Percentiles rank a stretch among this genome's conserved stretches.
Evolutionary conservation across 1,140 invertebrate genomes (phyloP).

Genomic region (Pomacea maculata): DNA sequence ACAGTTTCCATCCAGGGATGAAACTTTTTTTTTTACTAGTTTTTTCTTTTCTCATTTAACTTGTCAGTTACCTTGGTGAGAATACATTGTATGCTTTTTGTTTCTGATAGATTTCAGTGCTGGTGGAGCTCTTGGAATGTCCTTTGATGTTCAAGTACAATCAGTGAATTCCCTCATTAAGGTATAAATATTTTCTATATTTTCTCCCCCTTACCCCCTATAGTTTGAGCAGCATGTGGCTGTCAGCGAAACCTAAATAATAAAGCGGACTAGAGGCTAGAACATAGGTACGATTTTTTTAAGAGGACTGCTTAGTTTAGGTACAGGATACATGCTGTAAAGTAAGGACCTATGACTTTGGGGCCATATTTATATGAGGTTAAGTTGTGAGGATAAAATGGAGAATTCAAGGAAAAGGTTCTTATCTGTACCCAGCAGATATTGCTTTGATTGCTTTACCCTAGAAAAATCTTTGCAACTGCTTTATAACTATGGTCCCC

Average conservation of each 20-base stretch:
- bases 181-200: not conserved
- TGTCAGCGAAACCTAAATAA: not conserved
- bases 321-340: too few relatives aligned
- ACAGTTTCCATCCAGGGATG: too few relatives aligned
- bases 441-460: not conserved
- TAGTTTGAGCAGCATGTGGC: not conserved
- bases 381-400: too few relatives aligned
- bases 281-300: not conserved
- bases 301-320: too few relatives aligned
- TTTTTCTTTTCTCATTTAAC: too few relatives aligned
- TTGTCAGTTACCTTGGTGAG: not conserved
- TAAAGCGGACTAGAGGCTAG: not conserved
- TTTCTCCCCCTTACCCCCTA: not conserved
- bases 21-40: too few relatives aligned
- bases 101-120: constrained; percentile 12
- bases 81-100: not conserved
- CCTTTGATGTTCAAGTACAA: constrained; percentile 1
- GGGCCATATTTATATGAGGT: too few relatives aligned
- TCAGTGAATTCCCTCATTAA: constrained; percentile 12
- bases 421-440: not conserved
- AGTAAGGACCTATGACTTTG: too few relatives aligned
- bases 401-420: too few relatives aligned
- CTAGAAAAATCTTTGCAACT: not conserved
- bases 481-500: not conserved
- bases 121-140: constrained; percentile 20